Evolutionary conservation across 2,113 vertebrate genomes (phyloP).

Genomic region (Podiceps cristatus): DNA sequence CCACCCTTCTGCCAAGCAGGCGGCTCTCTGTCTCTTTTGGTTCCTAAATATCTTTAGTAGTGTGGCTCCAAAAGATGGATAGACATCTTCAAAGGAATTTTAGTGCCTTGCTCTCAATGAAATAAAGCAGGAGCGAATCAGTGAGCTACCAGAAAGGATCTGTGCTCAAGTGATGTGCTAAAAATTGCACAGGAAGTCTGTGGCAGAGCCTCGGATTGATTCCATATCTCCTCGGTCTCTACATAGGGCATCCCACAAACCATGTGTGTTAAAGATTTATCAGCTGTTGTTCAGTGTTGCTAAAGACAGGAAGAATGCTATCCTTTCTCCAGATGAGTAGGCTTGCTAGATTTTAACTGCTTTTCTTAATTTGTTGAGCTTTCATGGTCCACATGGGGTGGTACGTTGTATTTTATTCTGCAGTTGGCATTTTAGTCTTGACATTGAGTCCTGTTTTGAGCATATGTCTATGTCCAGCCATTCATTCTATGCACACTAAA

Average conservation of each 20-base stretch:
- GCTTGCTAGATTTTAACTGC: background rate
- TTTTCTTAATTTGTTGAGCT: background rate
- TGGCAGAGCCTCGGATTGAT: constrained; percentile 58
- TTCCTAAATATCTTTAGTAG: background rate
- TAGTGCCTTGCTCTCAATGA: background rate
- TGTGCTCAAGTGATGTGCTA: constrained; percentile 14
- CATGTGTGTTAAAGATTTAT: constrained; percentile 69
- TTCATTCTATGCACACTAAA: background rate
- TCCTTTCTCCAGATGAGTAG: constrained; percentile 48
- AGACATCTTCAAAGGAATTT: constrained; percentile 16
- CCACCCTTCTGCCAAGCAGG: background rate
- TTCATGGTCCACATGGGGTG: background rate
- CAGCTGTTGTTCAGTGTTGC: constrained; percentile 68
- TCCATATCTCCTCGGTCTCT: constrained; percentile 45
- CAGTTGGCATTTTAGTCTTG: rapidly evolving
- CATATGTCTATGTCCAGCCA: background rate
- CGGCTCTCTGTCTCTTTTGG: background rate
- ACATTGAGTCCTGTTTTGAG: background rate
- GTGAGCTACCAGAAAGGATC: constrained; percentile 25
- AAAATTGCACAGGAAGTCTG: constrained; percentile 61
- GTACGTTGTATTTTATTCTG: background rate
- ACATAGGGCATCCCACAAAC: constrained; percentile 49
- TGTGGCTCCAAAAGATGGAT: background rate
- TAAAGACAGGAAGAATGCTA: constrained; percentile 60
- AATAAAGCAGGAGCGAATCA: constrained; percentile 38